Percentiles rank a stretch among this genome's conserved stretches.
Conservation (phyloP, 2,888 invertebrate species). For the Cosmopolites sordidus region DNA sequence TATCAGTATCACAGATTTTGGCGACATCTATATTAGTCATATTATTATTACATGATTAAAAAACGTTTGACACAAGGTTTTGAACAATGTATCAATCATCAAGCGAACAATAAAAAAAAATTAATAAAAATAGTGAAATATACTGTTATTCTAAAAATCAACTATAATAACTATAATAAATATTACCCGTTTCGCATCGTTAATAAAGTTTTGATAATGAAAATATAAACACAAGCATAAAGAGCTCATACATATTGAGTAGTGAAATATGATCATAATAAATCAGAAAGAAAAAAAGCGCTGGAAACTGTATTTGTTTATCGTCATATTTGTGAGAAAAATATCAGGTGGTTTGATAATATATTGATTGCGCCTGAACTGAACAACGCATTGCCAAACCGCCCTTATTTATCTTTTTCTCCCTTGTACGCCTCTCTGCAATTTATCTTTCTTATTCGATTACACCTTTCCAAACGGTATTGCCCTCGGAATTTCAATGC, state of each 20-base stretch:
- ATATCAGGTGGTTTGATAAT: slow-evolving; percentile 5
- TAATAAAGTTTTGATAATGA: slow-evolving; percentile 36
- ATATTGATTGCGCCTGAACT: slow-evolving; percentile 4
- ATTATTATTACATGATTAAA: too few species aligned
- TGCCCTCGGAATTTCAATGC: neutral
- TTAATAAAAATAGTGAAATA: too few species aligned
- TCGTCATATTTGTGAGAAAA: slow-evolving; percentile 6
- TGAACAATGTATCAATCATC: too few species aligned
- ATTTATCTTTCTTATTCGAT: slow-evolving; percentile 2
- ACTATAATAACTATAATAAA: slow-evolving; percentile 16
- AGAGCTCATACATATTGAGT: too few species aligned
- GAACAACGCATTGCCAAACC: neutral
- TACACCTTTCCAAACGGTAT: neutral
- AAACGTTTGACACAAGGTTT: too few species aligned
- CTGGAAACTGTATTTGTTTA: slow-evolving; percentile 1
- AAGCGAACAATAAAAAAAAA: too few species aligned
- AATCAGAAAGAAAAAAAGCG: neutral
- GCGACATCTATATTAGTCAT: too few species aligned
- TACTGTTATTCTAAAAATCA: too few species aligned
- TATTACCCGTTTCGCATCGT: slow-evolving; percentile 29
- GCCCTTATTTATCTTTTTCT: neutral
- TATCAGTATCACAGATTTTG: too few species aligned
- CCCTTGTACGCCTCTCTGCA: neutral
- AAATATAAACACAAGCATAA: too few species aligned
- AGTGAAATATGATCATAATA: neutral